These are phyloP conservation scores for Panagrolaimus sp. DNA, from an alignment of 1,140 invertebrate genomes.

Conservation along the genomic window DNA sequence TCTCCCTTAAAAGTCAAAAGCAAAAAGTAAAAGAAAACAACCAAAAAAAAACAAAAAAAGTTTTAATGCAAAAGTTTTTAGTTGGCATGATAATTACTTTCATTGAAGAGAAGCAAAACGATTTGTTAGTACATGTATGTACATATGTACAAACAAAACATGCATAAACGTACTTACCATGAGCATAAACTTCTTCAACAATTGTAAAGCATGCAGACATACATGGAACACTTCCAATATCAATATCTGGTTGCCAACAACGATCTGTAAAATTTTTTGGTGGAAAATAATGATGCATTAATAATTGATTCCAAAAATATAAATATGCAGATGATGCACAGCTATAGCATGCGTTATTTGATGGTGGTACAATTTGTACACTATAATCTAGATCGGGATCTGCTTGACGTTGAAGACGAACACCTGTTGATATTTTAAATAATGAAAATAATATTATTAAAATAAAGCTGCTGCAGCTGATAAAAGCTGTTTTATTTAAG, in stretches of 20 bases:
- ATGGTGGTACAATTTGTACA: background rate
- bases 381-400: background rate
- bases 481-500: background rate
- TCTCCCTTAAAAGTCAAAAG: too few species aligned
- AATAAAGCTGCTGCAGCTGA: background rate
- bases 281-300: slow-evolving; percentile 47
- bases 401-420: background rate
- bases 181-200: slow-evolving; percentile 38
- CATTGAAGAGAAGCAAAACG: too few species aligned
- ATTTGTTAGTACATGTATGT: too few species aligned
- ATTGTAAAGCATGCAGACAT: slow-evolving; percentile 46
- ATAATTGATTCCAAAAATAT: slow-evolving; percentile 36
- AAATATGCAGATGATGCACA: slow-evolving; percentile 41
- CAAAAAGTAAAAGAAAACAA: too few species aligned
- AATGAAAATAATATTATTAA: too few species aligned
- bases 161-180: background rate
- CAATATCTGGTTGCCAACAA: slow-evolving; percentile 38
- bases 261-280: slow-evolving; percentile 49
- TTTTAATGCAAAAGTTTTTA: too few species aligned
- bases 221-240: slow-evolving; percentile 33
- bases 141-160: too few species aligned
- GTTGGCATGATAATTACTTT: too few species aligned
- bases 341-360: slow-evolving; percentile 14
- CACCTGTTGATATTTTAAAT: background rate
- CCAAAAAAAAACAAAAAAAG: too few species aligned